These are phyloP conservation scores for Poecilus cupreus DNA, from an alignment of 2,888 invertebrate species.

Conservation along the genomic window DNA sequence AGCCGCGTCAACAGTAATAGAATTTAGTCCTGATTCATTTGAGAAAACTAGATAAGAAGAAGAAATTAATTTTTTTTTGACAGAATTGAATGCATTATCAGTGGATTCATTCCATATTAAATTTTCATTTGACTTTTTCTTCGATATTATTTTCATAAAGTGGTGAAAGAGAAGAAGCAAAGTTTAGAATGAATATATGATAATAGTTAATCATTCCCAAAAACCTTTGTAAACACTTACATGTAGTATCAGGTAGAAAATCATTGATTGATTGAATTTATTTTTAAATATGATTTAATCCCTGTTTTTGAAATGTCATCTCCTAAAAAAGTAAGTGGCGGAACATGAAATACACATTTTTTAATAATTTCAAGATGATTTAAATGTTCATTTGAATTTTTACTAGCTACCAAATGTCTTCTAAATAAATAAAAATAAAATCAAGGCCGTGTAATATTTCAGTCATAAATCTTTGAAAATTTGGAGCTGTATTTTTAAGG, in stretches of 20 bases:
- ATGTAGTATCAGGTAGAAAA: not conserved
- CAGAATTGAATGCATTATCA: not conserved
- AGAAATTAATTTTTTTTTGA: not conserved
- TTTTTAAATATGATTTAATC: not conserved
- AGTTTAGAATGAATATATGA: not conserved
- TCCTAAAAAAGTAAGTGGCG: not conserved
- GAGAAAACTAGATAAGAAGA: not conserved
- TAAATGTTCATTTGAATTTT: not conserved
- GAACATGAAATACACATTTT: not conserved
- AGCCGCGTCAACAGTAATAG: not conserved
- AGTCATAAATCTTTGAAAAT: not conserved
- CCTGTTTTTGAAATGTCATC: not conserved
- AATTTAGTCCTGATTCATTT: not conserved
- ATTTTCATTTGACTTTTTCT: not conserved
- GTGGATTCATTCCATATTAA: not conserved
- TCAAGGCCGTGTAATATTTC: no score
- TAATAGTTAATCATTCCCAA: no score
- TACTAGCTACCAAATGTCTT: not conserved
- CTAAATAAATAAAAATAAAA: no score
- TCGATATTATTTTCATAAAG: not conserved
- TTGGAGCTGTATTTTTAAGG: not conserved
- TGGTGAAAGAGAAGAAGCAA: not conserved
- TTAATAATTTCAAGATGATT: not conserved
- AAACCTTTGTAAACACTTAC: not conserved
- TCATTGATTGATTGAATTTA: no score